phyloP scores from a whole-genome alignment of 2,797 vertebrate genomes.

The Danio aesculapii region DNA sequence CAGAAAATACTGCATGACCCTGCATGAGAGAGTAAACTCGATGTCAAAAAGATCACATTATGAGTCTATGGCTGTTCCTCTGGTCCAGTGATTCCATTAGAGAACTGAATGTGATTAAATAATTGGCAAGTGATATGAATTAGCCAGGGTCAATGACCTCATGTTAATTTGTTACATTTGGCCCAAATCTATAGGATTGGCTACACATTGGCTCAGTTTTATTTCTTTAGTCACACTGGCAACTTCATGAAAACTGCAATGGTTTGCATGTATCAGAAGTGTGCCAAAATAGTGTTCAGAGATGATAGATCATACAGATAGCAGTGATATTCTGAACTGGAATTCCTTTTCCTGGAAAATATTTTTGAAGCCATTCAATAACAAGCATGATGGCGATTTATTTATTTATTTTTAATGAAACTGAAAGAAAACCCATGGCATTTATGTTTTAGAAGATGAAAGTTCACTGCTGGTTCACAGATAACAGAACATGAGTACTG shows the following conservation, averaged over 20 bases:
- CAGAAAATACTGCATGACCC: constrained; percentile 15
- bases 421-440: constrained; percentile 10
- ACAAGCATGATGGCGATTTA: constrained; percentile 29
- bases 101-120: constrained; percentile 26
- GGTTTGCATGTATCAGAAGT: constrained; percentile 32
- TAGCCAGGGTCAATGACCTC: constrained; percentile 14
- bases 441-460: neutral
- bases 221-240: constrained; percentile 4
- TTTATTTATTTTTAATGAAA: neutral
- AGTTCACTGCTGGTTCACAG: constrained; percentile 28
- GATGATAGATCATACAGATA: neutral
- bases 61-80: constrained; percentile 31
- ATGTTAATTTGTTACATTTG: constrained; percentile 36
- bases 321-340: constrained; percentile 2
- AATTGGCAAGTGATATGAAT: constrained; percentile 28
- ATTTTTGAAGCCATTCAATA: constrained; percentile 15
- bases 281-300: constrained; percentile 37
- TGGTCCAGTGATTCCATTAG: constrained; percentile 20
- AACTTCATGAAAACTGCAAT: constrained; percentile 37
- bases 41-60: constrained; percentile 1
- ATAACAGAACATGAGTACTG: constrained; percentile 33
- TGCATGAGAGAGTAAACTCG: neutral
- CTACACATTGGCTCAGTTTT: constrained; percentile 52
- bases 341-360: neutral
- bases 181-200: constrained; percentile 41